Base-by-base conservation (phyloP, 2,113 vertebrate species). In the Anthoscopus minutus region DNA sequence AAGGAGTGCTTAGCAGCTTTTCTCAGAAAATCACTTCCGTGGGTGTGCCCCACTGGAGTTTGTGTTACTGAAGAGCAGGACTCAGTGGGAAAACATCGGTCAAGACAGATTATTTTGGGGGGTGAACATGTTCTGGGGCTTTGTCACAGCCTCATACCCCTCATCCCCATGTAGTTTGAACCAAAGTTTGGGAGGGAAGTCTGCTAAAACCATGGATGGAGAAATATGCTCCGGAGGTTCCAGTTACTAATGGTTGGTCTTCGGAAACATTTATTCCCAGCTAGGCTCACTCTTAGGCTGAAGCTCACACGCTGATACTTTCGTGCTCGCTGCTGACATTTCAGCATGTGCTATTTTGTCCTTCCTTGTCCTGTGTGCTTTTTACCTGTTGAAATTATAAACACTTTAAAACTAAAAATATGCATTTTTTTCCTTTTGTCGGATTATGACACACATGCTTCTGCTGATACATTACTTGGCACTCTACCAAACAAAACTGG, bases 361-460 rank as follows among this genome's bases (percentile, higher is more conserved):
- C 80, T 94, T 92, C 69, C 71, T 92, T 78, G 44, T 88, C 57
- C 76, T 65, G 61, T 94, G 37, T 84, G 80, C 58, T 71, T 73
- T 92, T 78, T 66, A 83, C 80, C 77, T 88, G 58, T 16, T 86
- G 92, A 92, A 92, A 91, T 50, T 47, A 95, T 82, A 92, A 96
- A 94, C 83, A 85, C 21, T 95, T 93, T 27, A 27, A 74, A 82
- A 91, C 90, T 87, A 96, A 96, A 97, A 94, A 95, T 94, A 97
- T 0, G 80, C 64, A 2, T 76, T 87, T 82, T 88, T 86, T 91
- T 86, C 87, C 80, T 89, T 88, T 56, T 88, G 88, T 86, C 91
- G 91, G 89, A 81, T 89, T 42, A 73, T 92, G 93, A 54, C 92
- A 81, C 85, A 62, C 38, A 69, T 71, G 18, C 54, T 95, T 95